Evolutionary conservation across 2,797 vertebrate species (phyloP).

Genomic region (Glyptemys insculpta): DNA sequence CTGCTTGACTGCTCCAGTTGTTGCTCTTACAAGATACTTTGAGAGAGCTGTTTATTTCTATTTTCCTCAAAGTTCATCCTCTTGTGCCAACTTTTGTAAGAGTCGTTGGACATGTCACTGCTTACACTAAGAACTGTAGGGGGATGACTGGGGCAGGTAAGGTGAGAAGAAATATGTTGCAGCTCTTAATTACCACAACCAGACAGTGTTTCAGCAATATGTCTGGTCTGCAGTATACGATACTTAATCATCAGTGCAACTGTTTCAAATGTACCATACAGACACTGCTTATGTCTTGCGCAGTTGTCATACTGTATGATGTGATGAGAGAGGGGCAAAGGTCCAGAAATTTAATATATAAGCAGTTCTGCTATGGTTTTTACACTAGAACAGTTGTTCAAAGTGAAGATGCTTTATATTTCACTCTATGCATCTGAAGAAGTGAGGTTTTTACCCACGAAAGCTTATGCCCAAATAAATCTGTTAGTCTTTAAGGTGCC

Average conservation of each 20-base stretch:
- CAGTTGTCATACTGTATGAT: not conserved
- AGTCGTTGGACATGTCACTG: not conserved
- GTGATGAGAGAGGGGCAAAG: not conserved
- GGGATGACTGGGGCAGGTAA: not conserved
- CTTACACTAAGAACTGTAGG: not conserved
- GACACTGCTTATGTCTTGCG: not conserved
- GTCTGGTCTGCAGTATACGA: not conserved
- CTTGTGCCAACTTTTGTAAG: not conserved
- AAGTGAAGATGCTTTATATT: not conserved
- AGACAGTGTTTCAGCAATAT: not conserved
- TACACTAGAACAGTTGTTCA: not conserved
- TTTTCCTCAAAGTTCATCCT: slow-evolving; percentile 27
- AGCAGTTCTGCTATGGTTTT: not conserved
- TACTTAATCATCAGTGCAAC: not conserved
- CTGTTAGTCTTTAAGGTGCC: too few relatives aligned
- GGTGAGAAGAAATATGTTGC: not conserved
- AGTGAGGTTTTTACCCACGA: too few relatives aligned
- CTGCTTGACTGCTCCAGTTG: not conserved
- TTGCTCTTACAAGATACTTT: slow-evolving; percentile 21
- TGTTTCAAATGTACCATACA: not conserved
- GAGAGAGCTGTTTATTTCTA: slow-evolving; percentile 10
- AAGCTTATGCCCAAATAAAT: too few relatives aligned
- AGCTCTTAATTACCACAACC: slow-evolving; percentile 21
- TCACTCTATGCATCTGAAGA: not conserved
- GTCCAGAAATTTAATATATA: not conserved